Evolutionary conservation across 1,140 invertebrate genomes (phyloP).

Genomic region (Tetragonula clypearis): DNA sequence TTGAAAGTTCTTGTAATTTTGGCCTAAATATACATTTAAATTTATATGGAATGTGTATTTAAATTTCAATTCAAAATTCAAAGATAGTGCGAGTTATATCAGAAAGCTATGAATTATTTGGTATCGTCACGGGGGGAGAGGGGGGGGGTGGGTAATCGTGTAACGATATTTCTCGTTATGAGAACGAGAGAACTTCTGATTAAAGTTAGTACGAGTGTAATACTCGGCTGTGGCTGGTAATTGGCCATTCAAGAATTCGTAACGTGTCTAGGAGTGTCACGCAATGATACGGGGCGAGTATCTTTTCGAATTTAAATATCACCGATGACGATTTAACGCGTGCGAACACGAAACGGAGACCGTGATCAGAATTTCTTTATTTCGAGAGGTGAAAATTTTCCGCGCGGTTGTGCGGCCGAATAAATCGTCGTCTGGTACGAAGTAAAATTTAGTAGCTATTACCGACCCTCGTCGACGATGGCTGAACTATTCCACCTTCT

Average conservation of each 20-base stretch:
- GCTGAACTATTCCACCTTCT: slow-evolving; percentile 19
- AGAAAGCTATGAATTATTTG: not conserved
- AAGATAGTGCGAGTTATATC: too few species aligned
- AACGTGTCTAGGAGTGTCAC: not conserved
- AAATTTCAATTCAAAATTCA: too few species aligned
- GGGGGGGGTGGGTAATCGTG: not conserved
- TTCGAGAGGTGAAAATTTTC: not conserved
- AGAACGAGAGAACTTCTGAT: not conserved
- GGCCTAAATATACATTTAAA: too few species aligned
- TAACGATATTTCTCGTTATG: not conserved
- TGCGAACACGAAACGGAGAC: not conserved
- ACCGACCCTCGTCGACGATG: not conserved
- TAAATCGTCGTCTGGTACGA: not conserved
- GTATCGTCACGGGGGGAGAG: not conserved
- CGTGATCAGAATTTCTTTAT: not conserved
- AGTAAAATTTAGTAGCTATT: slow-evolving; percentile 16
- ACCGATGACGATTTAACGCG: not conserved
- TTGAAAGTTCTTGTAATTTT: too few species aligned
- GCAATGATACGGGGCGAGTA: slow-evolving; percentile 2
- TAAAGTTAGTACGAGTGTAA: not conserved
- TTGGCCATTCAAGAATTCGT: not conserved
- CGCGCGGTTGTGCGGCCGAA: not conserved
- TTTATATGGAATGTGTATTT: not conserved
- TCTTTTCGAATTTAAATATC: not conserved
- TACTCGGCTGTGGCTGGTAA: not conserved